phyloP scores from a whole-genome alignment of 2,888 invertebrate genomes.

The Augochlorella aurata region DNA sequence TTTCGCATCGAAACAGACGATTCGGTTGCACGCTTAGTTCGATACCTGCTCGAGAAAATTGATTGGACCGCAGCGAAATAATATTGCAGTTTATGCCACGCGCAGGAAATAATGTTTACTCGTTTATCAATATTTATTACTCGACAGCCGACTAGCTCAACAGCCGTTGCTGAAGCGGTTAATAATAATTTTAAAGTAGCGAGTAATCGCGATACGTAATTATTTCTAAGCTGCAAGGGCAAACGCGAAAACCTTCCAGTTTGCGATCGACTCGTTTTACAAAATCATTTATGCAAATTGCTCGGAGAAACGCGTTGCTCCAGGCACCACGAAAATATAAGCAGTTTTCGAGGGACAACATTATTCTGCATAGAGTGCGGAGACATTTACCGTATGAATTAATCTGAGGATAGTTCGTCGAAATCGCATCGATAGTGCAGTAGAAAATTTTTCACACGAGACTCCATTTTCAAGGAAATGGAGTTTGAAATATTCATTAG shows the following conservation, averaged over 20 bases:
- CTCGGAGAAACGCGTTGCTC: not conserved
- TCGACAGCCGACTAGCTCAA: not conserved
- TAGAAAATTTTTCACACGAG: not conserved
- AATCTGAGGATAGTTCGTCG: not conserved
- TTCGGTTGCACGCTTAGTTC: not conserved
- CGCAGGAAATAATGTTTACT: not conserved
- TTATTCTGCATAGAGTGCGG: no score
- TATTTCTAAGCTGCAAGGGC: not conserved
- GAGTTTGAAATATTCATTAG: not conserved
- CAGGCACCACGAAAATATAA: not conserved
- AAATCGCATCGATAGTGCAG: not conserved
- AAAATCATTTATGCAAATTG: not conserved
- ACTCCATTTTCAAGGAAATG: not conserved
- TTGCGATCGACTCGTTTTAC: not conserved
- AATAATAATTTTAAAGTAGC: not conserved
- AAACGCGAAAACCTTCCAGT: not conserved
- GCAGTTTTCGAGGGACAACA: no score
- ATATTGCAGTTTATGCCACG: not conserved
- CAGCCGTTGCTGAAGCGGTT: not conserved
- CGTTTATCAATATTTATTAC: not conserved
- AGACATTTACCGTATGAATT: no score
- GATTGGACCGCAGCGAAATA: not conserved
- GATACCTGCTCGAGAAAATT: not conserved
- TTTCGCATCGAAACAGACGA: not conserved
- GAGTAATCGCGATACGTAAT: not conserved